Conservation (phyloP, 2,113 vertebrate genomes). For the Cnemophilus loriae region DNA sequence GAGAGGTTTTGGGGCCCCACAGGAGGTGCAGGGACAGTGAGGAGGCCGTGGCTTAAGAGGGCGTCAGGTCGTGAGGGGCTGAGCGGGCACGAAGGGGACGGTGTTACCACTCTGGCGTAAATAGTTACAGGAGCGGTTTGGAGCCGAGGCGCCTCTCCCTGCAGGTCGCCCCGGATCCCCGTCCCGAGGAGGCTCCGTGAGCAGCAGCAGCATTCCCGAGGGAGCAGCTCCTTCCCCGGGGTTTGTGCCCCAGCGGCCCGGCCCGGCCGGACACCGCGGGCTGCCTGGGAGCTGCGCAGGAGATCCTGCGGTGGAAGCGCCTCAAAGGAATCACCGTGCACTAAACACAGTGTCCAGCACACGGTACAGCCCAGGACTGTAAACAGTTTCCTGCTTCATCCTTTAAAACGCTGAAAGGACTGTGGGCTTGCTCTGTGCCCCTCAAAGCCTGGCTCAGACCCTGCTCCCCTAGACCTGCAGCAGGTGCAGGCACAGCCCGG, state of each 20-base stretch:
- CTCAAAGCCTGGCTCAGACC: background rate
- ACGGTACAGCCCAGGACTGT: rapidly evolving
- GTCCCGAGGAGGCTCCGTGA: background rate
- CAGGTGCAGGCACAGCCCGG: background rate
- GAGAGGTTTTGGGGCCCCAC: background rate
- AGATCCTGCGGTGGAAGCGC: background rate
- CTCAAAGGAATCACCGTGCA: rapidly evolving
- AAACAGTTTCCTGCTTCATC: background rate
- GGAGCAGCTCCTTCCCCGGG: background rate
- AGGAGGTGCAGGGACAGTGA: background rate
- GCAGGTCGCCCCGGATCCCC: background rate
- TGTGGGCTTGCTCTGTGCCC: background rate
- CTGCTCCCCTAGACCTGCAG: rapidly evolving
- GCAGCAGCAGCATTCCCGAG: background rate
- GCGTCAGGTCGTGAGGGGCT: background rate
- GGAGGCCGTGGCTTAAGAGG: background rate
- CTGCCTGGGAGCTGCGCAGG: background rate
- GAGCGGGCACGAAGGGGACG: background rate
- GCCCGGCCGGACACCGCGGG: background rate
- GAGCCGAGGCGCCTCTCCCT: background rate
- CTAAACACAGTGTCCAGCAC: background rate
- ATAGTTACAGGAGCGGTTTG: background rate
- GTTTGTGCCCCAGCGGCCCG: too few species aligned
- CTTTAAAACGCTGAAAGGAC: too few species aligned
- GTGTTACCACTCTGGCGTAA: rapidly evolving